phyloP scores from a whole-genome alignment of 2,888 invertebrate genomes.

The Apamea epomidion region DNA sequence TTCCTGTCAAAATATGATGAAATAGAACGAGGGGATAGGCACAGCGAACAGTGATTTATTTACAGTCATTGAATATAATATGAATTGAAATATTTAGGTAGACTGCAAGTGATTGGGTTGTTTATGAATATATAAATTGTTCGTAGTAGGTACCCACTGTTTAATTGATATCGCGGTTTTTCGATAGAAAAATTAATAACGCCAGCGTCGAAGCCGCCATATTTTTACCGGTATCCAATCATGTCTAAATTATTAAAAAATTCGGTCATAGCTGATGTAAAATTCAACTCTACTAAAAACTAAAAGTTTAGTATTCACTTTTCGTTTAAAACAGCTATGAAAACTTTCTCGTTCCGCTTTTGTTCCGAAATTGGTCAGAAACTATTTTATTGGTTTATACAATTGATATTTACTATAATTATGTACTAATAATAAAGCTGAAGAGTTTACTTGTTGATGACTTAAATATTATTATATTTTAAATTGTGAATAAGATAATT shows the following conservation, averaged over 20 bases:
- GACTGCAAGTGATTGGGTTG: conserved; percentile 20
- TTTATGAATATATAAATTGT: conserved; percentile 25
- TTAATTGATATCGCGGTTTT: conserved; percentile 19
- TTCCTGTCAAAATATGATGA: conserved; percentile 33
- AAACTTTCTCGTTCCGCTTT: neutral
- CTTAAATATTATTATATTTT: too few relatives aligned
- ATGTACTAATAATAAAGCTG: too few relatives aligned
- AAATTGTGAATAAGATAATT: too few relatives aligned
- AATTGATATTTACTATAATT: too few relatives aligned
- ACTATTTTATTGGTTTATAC: too few relatives aligned
- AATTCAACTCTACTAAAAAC: neutral
- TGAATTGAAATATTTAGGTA: conserved; percentile 16
- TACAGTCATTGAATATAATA: conserved; percentile 32
- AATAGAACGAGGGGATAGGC: conserved; percentile 29
- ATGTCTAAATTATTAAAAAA: conserved; percentile 34
- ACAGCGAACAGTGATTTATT: conserved; percentile 28
- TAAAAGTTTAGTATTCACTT: neutral
- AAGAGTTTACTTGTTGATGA: too few relatives aligned
- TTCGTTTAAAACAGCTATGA: too few relatives aligned
- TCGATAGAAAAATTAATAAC: conserved; percentile 44
- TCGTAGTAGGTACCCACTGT: neutral
- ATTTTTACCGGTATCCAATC: conserved; percentile 39
- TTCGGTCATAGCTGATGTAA: neutral
- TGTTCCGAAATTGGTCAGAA: neutral
- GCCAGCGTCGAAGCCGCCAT: neutral